These are phyloP conservation scores for Fistularia commersonii DNA, from an alignment of 2,797 vertebrate species.

Conservation along the genomic window DNA sequence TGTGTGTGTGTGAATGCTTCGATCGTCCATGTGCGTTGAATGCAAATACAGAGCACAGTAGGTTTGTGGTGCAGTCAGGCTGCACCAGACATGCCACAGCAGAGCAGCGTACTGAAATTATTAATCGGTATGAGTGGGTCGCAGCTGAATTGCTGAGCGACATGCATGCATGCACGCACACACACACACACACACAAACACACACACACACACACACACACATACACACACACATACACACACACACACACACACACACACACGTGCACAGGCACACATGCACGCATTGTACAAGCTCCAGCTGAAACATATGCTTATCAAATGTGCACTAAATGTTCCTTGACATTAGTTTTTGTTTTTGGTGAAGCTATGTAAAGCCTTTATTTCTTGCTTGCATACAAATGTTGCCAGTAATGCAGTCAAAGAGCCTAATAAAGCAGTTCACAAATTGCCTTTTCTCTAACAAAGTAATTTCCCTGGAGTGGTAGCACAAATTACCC, in stretches of 20 bases:
- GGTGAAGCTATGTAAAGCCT: conserved; percentile 12
- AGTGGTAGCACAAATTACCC: conserved; percentile 66
- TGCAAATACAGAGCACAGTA: conserved; percentile 59
- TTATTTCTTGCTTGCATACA: conserved; percentile 34
- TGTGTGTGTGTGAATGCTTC: conserved; percentile 15
- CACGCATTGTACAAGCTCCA: no score
- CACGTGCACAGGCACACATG: no score
- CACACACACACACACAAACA: conserved; percentile 1
- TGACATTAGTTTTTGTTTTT: conserved; percentile 4
- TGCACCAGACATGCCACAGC: conserved; percentile 69
- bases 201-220: conserved; percentile 6
- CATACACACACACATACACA: conserved; percentile 6
- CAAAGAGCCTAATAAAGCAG: conserved; percentile 63
- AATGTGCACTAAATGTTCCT: no score
- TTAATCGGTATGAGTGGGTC: conserved; percentile 58
- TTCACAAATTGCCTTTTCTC: conserved; percentile 65
- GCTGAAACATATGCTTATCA: no score
- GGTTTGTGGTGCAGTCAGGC: conserved; percentile 69
- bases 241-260: background rate
- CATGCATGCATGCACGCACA: background rate
- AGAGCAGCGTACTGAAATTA: conserved; percentile 65
- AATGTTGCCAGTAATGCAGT: conserved; percentile 54
- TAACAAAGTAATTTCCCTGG: conserved; percentile 75
- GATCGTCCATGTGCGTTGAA: conserved; percentile 54
- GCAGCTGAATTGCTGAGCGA: no score